A percentile compares a stretch with the other conserved stretches of the same genome.
Conservation (phyloP, 2,113 vertebrate species). For the Notarius quadriscutis region DNA sequence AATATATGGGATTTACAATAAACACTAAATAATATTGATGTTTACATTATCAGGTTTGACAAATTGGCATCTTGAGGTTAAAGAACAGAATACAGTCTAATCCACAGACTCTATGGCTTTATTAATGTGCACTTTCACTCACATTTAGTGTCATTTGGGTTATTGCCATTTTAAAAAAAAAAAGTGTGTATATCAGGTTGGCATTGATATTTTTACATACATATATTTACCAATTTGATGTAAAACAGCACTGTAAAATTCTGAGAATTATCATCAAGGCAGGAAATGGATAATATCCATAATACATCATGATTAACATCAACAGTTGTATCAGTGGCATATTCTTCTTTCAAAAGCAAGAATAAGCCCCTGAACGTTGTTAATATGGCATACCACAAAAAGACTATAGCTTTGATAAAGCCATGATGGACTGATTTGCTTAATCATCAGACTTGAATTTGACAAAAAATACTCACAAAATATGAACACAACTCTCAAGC, state of each 20-base stretch:
- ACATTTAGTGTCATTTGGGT: conserved; percentile 43
- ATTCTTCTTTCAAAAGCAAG: conserved; percentile 20
- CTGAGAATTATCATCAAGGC: conserved; percentile 21
- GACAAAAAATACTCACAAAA: conserved; percentile 11
- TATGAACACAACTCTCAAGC: neutral
- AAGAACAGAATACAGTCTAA: conserved; percentile 25
- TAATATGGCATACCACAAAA: conserved; percentile 40
- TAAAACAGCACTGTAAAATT: conserved; percentile 28
- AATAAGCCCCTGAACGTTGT: conserved; percentile 34
- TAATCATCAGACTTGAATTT: neutral
- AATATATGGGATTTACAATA: neutral
- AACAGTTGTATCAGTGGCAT: conserved; percentile 35
- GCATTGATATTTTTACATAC: conserved; percentile 40
- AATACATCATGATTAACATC: conserved; percentile 22
- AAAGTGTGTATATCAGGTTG: conserved; percentile 48
- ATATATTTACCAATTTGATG: conserved; percentile 30
- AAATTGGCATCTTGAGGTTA: neutral
- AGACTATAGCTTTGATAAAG: conserved; percentile 43
- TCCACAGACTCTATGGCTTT: conserved; percentile 41
- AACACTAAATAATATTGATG: neutral
- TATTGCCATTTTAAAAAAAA: conserved; percentile 39
- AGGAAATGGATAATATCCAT: conserved; percentile 14
- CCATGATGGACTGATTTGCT: conserved; percentile 21
- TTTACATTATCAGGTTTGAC: neutral
- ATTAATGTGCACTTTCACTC: conserved; percentile 41